Evolutionary conservation across 1,140 invertebrate species (phyloP), one percentile per base, ranked within the genome.

Genomic region (Cydia splendana): DNA sequence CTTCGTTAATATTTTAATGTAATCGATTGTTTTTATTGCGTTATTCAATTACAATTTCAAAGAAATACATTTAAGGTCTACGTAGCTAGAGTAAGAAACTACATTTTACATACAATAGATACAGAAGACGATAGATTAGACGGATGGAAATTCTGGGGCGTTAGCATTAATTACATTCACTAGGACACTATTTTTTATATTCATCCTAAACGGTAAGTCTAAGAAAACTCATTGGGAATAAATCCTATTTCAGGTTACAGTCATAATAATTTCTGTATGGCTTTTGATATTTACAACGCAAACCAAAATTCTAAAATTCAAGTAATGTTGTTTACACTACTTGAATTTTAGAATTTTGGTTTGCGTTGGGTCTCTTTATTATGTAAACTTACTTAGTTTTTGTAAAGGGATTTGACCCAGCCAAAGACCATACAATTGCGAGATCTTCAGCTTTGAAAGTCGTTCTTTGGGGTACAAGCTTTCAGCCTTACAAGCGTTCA

Each of bases 141-240:
- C 93, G 93, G 93, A 94, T 93, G 93, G 92, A 94, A 93, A 93
- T 92, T 93, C 93, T 94, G 93, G 92, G 93, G 93, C 92, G 89
- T 93, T 93, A 90, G 91, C 88, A 88, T 87, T 88, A 71, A 80
- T 88, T 90, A 88, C 78, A 81, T 84, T 77, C 76, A 78, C 75
- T 89, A 92, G 86, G 83, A 83, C 81, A 83, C 87, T 90, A 89
- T 78, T 75, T n/a, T 83, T 85, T 81, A 75, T 85, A 84, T 86
- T 82, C 76, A 78, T 79, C 78, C 87, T 87, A 88, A 57, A 83
- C 82, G 86, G 80, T 90, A 86, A 85, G 84, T 84, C 84, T 85
- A 88, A 80, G 79, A 85, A 80, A 83, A 79, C 76, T 30, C 30
- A 76, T 42, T 42, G 67, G 34, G 18, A 71, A 38, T 71, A 42